These are phyloP conservation scores for Heterocephalus glaber DNA, from an alignment of 2,113 vertebrate species.

Conservation along the genomic window DNA sequence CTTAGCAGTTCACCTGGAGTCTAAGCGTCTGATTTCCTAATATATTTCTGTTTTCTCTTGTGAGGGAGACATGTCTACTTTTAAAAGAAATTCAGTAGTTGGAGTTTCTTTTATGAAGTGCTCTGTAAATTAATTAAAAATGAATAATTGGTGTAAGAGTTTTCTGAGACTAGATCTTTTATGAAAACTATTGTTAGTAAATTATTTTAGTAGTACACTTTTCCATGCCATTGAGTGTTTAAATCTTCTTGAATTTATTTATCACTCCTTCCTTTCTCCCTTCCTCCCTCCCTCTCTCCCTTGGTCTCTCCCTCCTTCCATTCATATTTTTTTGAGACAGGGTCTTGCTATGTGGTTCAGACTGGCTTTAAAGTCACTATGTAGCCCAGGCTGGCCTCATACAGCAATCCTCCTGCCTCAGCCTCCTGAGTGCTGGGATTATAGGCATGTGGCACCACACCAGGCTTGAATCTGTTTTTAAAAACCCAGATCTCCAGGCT, in stretches of 20 bases:
- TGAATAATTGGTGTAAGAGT: neutral
- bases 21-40: no score
- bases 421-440: neutral
- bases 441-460: neutral
- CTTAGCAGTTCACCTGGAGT: neutral
- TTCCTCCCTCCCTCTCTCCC: no score
- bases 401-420: neutral
- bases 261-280: neutral
- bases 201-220: constrained; percentile 11
- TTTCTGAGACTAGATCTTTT: neutral
- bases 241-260: neutral
- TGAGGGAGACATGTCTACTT: constrained; percentile 25
- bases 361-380: neutral
- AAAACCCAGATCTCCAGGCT: neutral
- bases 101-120: neutral
- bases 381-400: neutral
- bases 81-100: constrained; percentile 2
- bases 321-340: neutral
- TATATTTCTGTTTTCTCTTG: constrained; percentile 8
- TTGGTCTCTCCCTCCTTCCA: no score
- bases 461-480: neutral
- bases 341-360: neutral
- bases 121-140: constrained; percentile 27
- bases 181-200: neutral
- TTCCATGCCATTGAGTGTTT: constrained; percentile 2